phyloP scores from a whole-genome alignment of 2,888 invertebrate species.

The Eristalis tenax region DNA sequence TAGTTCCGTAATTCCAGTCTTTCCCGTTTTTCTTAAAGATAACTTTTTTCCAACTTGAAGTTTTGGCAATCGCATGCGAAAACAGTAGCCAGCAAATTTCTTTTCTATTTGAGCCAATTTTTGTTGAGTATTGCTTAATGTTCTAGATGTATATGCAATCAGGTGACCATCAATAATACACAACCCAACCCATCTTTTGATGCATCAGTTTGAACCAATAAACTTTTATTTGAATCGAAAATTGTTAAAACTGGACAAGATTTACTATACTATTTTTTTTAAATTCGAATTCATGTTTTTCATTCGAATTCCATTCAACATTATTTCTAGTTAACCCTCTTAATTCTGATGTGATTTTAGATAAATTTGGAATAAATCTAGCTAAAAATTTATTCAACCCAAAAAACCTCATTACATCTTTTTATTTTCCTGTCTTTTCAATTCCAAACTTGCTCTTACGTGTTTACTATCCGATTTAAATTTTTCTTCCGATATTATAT shows the following conservation, averaged over 20 bases:
- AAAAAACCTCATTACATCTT: constrained; percentile 33
- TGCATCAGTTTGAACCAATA: constrained; percentile 75
- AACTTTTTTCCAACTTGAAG: no score
- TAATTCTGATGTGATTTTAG: no score
- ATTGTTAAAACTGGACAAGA: no score
- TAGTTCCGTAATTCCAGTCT: no score
- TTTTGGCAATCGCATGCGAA: constrained; percentile 74
- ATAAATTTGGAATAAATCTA: no score
- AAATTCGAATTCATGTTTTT: no score
- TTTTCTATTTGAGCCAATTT: constrained; percentile 79
- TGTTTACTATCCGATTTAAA: constrained; percentile 54
- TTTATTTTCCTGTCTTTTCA: no score
- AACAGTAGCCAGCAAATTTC: constrained; percentile 76
- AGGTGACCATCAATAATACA: constrained; percentile 75
- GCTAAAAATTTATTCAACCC: constrained; percentile 48
- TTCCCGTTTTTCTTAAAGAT: no score
- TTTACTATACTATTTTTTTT: no score
- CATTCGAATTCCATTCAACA: no score
- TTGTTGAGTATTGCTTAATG: constrained; percentile 72
- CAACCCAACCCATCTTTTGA: constrained; percentile 73
- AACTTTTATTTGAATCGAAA: constrained; percentile 13
- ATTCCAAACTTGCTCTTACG: background rate
- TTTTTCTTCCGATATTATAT: constrained; percentile 67
- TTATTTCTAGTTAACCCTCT: no score
- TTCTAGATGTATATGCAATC: constrained; percentile 75